Conservation (phyloP, 2,888 invertebrate species). For the Lithophane socia region DNA sequence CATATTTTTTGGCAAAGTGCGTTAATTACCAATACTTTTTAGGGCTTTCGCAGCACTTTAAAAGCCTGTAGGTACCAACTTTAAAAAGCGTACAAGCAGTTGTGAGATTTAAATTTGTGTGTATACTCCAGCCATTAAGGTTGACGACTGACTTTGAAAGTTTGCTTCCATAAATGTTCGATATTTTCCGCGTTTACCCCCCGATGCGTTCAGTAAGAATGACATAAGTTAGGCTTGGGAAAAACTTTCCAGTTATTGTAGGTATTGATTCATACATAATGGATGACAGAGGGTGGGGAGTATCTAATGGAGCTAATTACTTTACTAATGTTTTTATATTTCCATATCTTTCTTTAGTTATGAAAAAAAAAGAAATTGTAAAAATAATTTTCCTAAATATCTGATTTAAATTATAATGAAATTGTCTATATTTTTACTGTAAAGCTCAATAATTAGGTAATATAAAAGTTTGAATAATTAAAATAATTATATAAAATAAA, state of each 20-base stretch:
- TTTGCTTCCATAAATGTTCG: neutral
- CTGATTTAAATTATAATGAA: neutral
- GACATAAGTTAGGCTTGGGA: neutral
- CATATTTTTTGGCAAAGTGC: neutral
- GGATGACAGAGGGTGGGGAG: neutral
- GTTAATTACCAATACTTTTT: neutral
- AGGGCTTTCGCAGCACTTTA: neutral
- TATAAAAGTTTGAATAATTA: neutral
- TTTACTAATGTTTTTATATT: neutral
- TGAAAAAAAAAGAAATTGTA: neutral
- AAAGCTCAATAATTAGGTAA: neutral
- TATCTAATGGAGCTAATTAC: neutral
- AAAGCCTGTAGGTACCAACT: constrained; percentile 1
- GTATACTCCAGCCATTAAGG: constrained; percentile 6
- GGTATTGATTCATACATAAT: constrained; percentile 25
- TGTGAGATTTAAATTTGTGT: neutral
- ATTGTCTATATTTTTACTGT: neutral
- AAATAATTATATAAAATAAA: neutral
- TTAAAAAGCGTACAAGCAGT: neutral
- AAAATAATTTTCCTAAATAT: neutral
- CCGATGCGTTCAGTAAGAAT: constrained; percentile 1
- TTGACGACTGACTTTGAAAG: neutral
- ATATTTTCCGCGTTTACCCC: constrained; percentile 11
- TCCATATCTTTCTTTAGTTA: neutral
- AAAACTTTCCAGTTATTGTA: constrained; percentile 33